These are phyloP conservation scores for Acropternis orthonyx DNA, from an alignment of 2,797 vertebrate genomes.

Conservation along the genomic window DNA sequence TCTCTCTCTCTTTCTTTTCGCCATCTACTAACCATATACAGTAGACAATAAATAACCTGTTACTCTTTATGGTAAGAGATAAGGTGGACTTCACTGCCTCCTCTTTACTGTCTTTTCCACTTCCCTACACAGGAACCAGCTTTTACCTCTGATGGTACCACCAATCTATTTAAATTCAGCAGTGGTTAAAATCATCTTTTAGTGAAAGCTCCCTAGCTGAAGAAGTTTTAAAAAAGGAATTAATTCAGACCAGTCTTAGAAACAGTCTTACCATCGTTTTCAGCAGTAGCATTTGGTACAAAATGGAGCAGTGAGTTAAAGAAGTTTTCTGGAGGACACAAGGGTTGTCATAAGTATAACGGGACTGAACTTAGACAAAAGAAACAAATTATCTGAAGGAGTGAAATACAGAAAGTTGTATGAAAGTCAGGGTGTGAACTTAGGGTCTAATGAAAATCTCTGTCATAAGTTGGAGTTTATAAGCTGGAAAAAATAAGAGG, in stretches of 20 bases:
- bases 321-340: neutral
- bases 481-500: neutral
- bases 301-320: neutral
- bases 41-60: neutral
- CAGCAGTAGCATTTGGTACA: neutral
- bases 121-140: neutral
- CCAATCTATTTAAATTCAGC: neutral
- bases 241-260: neutral
- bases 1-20: neutral
- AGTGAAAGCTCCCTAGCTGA: neutral
- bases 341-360: neutral
- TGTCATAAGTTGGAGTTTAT: neutral
- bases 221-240: neutral
- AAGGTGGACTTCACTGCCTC: neutral
- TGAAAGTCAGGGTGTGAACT: neutral
- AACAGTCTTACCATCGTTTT: neutral
- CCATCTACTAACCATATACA: neutral
- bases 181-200: neutral
- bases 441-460: neutral
- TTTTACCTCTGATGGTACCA: neutral
- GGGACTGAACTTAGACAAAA: neutral
- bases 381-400: neutral
- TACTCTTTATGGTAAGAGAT: neutral
- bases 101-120: neutral
- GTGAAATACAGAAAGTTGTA: neutral